Percentiles rank a stretch among this genome's conserved stretches.
These are phyloP conservation scores for Ptiloglossa arizonensis DNA, from an alignment of 1,140 invertebrate species.

Conservation along the genomic window DNA sequence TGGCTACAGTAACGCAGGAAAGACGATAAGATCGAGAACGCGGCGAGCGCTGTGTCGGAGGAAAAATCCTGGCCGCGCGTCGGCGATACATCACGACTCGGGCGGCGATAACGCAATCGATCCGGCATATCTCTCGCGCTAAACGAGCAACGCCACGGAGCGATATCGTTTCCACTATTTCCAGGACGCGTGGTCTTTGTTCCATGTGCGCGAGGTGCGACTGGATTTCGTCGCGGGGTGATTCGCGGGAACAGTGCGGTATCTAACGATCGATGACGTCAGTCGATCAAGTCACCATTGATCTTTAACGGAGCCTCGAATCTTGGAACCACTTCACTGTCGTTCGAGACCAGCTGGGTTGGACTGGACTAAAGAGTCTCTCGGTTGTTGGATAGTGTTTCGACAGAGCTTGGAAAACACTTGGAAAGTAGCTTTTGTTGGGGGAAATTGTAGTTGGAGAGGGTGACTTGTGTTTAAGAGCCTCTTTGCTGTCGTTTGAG, in stretches of 20 bases:
- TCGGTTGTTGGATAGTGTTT: too few relatives aligned
- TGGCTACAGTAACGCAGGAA: constrained; percentile 27
- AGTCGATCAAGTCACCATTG: too few relatives aligned
- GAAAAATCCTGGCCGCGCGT: constrained; percentile 43
- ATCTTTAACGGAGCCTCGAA: too few relatives aligned
- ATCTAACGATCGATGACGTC: not conserved
- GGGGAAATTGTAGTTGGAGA: too few relatives aligned
- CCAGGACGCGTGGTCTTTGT: constrained; percentile 35
- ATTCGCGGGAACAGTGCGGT: not conserved
- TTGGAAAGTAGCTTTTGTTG: too few relatives aligned
- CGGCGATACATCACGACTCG: constrained; percentile 45
- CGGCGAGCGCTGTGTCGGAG: not conserved
- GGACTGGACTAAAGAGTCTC: too few relatives aligned
- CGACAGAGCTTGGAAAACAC: too few relatives aligned
- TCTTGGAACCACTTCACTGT: too few relatives aligned
- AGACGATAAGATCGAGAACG: constrained; percentile 47
- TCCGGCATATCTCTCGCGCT: constrained; percentile 49
- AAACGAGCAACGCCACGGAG: constrained; percentile 45
- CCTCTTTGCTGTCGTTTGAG: too few relatives aligned
- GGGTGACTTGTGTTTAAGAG: too few relatives aligned
- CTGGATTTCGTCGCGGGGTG: not conserved
- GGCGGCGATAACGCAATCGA: constrained; percentile 59
- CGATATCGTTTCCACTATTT: constrained; percentile 29
- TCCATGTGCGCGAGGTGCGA: not conserved
- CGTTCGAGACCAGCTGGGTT: too few relatives aligned